phyloP scores from a whole-genome alignment of 1,140 invertebrate species.

The Hestina assimilis region DNA sequence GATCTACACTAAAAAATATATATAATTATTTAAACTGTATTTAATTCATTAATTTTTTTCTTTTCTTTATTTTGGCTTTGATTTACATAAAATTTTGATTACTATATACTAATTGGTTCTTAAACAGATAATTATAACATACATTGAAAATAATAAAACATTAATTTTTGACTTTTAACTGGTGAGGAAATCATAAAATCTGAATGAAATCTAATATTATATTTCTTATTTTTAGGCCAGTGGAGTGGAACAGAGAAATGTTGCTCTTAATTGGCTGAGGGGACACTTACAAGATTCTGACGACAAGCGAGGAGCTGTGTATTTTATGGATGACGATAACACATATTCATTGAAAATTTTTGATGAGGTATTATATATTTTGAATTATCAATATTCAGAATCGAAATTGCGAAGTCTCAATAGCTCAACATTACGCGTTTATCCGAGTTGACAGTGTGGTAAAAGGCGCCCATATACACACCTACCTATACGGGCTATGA shows the following conservation, averaged over 20 bases:
- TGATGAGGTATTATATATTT: conserved; percentile 83
- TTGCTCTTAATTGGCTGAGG: conserved; percentile 92
- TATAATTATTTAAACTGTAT: too few relatives aligned
- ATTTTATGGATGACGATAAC: conserved; percentile 99
- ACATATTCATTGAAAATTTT: conserved; percentile 94
- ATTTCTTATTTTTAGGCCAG: conserved; percentile 89
- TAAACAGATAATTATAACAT: neutral
- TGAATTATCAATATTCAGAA: neutral
- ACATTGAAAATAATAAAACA: neutral
- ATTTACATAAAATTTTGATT: too few relatives aligned
- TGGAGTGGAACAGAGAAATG: conserved; percentile 96
- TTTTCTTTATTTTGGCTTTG: too few relatives aligned
- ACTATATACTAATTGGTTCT: neutral
- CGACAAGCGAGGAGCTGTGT: conserved; percentile 88
- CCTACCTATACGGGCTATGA: too few relatives aligned
- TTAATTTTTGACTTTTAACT: neutral
- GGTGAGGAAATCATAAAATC: neutral
- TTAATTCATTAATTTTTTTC: too few relatives aligned
- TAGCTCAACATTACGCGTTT: too few relatives aligned
- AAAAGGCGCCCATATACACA: too few relatives aligned
- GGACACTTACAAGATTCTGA: conserved; percentile 80
- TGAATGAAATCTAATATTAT: neutral
- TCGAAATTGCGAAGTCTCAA: too few relatives aligned
- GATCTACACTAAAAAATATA: too few relatives aligned
- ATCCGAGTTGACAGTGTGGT: too few relatives aligned